Evolutionary conservation across 2,797 vertebrate genomes (phyloP).

Genomic region (Neosalanx taihuensis): DNA sequence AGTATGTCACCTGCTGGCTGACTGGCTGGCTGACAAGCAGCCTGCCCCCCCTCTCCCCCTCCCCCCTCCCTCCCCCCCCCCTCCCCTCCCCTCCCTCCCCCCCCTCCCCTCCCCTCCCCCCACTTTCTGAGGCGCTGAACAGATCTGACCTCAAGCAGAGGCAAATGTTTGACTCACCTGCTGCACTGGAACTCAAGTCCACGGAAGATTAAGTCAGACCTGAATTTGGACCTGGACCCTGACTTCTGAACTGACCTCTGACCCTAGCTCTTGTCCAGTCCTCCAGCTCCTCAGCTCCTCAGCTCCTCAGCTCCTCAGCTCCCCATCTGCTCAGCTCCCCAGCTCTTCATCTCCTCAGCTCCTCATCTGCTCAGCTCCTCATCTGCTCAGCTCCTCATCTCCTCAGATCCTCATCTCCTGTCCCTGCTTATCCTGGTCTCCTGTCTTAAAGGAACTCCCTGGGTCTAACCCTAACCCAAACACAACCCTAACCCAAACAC

Average conservation of each 20-base stretch:
- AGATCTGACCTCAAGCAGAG: slow-evolving; percentile 68
- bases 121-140: slow-evolving; percentile 71
- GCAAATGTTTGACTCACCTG: slow-evolving; percentile 84
- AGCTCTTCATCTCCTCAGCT: slow-evolving; percentile 7
- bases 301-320: neutral
- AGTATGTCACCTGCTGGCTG: slow-evolving; percentile 50
- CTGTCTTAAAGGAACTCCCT: slow-evolving; percentile 70
- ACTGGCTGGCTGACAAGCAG: slow-evolving; percentile 12
- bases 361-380: no score
- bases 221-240: neutral
- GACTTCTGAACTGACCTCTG: neutral
- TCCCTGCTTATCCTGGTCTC: slow-evolving; percentile 13
- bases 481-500: slow-evolving; percentile 18
- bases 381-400: no score
- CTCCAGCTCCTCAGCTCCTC: neutral
- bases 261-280: neutral
- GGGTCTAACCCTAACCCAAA: slow-evolving; percentile 58
- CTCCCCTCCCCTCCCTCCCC: slow-evolving; percentile 1
- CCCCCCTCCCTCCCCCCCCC: neutral
- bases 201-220: slow-evolving; percentile 63
- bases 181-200: slow-evolving; percentile 76
- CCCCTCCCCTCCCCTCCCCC: slow-evolving; percentile 29
- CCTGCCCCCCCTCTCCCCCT: neutral
- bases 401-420: slow-evolving; percentile 14
- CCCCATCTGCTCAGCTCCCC: slow-evolving; percentile 6